Conservation (phyloP, 2,888 invertebrate genomes). For the Macrophya annulata region DNA sequence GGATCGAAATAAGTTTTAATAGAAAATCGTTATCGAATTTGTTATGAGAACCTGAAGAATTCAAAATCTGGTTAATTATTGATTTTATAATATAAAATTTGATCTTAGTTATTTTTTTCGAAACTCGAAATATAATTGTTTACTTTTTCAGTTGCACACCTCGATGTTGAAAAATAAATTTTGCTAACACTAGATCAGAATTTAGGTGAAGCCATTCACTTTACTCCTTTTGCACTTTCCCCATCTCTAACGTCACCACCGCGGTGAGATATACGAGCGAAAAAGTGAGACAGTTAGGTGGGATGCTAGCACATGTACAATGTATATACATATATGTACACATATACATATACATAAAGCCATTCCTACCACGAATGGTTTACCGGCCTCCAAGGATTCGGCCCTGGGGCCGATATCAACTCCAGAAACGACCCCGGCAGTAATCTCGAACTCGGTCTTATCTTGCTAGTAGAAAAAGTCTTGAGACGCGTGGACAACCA, state of each 20-base stretch:
- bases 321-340: neutral
- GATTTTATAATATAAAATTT: too few relatives aligned
- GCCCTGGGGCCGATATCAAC: constrained; percentile 49
- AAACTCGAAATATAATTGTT: neutral
- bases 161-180: neutral
- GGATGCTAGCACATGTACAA: neutral
- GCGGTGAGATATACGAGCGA: constrained; percentile 28
- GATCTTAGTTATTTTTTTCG: neutral
- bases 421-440: constrained; percentile 51
- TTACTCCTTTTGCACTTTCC: constrained; percentile 40
- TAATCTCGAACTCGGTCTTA: constrained; percentile 50
- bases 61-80: too few relatives aligned
- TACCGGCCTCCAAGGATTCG: constrained; percentile 54
- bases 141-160: neutral
- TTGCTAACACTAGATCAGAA: constrained; percentile 31
- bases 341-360: constrained; percentile 8
- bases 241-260: constrained; percentile 21
- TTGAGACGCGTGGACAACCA: constrained; percentile 18
- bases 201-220: constrained; percentile 35
- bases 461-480: constrained; percentile 43
- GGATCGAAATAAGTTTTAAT: too few relatives aligned
- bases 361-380: constrained; percentile 45
- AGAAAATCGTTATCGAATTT: too few relatives aligned
- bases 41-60: too few relatives aligned
- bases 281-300: constrained; percentile 41